Base-by-base conservation (phyloP, 2,888 invertebrate genomes). In the Peribatodes rhomboidaria region DNA sequence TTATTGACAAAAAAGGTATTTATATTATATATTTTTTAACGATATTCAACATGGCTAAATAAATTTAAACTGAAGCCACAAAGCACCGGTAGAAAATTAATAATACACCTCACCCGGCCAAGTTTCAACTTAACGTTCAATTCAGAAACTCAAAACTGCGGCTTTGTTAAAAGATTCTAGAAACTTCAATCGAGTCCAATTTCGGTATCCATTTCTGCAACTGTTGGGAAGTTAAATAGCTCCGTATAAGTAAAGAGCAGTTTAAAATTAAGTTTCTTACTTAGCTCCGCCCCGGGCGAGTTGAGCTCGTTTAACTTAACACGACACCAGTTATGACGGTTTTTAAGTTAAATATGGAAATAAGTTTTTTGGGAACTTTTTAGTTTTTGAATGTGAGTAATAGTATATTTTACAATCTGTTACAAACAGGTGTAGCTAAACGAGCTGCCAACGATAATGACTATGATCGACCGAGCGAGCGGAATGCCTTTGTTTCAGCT, bases 231-330 rank as follows among this genome's bases (percentile, higher is more conserved):
- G 70, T 77, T 77, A 81, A 80, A 79, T 77, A 78, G 65, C 61
- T 55, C 46, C 16, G 59, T 65, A 60, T 65, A 67, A 73, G 69
- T 64, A 69, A 69, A 68, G 71, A 66, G 60, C 73, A 72, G 73
- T 76, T 80, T 76, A 75, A 78, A 76, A 77, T 76, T 77, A 78
- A 77, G 75, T 80, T 79, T 74, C 61, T 75, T 70, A 72, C 69
- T 76, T 75, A 73, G 72, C 73, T 75, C 64, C 44, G 61, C 68
- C 61, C 62, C 33, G 60, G 61, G 65, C 63, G 57, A 58, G 13
- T 39, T 33, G 52, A 39, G 22, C n/a, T 52, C 41, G 39, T 14
- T 42, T 55, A n/a, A 55, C 39, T 57, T 47, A 41, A 60, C 27
- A 39, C 55, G 55, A 56, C 44, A 55, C 31, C 49, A 22, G 65